These are phyloP conservation scores for Pristionchus mayeri DNA, from an alignment of 2,888 invertebrate species.

Conservation along the genomic window DNA sequence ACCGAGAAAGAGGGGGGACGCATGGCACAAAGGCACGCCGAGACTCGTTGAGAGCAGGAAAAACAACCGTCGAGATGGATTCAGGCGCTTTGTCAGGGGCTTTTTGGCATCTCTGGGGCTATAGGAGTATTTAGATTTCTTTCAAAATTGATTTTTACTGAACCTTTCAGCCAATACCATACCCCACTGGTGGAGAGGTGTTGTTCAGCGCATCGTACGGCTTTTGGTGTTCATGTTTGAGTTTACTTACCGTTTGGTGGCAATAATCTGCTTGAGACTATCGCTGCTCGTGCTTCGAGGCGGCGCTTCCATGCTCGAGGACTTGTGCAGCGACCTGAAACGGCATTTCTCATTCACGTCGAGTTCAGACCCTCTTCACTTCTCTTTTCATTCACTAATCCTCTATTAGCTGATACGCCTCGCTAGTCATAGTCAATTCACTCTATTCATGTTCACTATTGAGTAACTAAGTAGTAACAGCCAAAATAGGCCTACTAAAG, in stretches of 20 bases:
- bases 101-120: too few species aligned
- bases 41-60: not conserved
- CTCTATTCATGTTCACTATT: too few species aligned
- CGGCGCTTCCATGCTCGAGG: constrained; percentile 47
- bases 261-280: constrained; percentile 48
- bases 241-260: constrained; percentile 35
- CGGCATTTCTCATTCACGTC: not conserved
- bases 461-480: too few species aligned
- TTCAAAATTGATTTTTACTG: too few species aligned
- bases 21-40: not conserved
- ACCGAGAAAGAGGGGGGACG: not conserved
- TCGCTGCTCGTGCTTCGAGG: constrained; percentile 1
- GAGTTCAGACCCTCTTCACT: not conserved
- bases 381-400: not conserved
- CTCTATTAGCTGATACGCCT: not conserved
- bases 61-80: not conserved
- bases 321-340: constrained; percentile 36
- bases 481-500: too few species aligned
- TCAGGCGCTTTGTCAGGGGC: too few species aligned
- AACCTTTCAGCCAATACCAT: too few species aligned
- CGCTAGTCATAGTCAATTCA: too few species aligned
- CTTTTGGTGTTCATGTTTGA: too few species aligned
- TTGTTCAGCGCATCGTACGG: not conserved
- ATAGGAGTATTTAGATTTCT: too few species aligned
- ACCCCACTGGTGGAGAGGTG: too few species aligned